Conservation (phyloP, 2,888 invertebrate genomes). For the Macrophya annulata region DNA sequence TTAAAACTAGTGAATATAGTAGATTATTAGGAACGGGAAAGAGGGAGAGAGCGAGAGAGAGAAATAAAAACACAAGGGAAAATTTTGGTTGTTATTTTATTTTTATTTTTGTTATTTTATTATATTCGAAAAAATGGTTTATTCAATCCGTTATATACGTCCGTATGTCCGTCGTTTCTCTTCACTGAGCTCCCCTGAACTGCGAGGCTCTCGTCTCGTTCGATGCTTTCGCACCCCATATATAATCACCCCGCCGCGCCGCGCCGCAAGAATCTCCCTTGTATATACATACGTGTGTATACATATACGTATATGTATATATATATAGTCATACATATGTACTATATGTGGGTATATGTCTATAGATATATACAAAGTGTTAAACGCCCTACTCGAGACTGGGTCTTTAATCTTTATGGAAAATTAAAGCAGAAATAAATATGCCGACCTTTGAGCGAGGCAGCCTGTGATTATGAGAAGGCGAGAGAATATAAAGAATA, state of each 20-base stretch:
- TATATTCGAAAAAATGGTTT: conserved; percentile 42
- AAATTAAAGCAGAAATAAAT: conserved; percentile 55
- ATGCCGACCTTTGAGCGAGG: conserved; percentile 53
- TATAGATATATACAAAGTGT: conserved; percentile 36
- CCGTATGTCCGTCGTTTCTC: conserved; percentile 36
- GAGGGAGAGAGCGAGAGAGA: not conserved
- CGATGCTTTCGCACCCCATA: conserved; percentile 48
- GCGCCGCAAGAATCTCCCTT: conserved; percentile 19
- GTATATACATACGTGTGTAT: not conserved
- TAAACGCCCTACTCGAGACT: conserved; percentile 52
- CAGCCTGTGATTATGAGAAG: conserved; percentile 46
- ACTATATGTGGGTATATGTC: not conserved
- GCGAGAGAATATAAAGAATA: not conserved
- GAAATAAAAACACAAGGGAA: not conserved
- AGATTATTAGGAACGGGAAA: not conserved
- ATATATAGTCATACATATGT: not conserved
- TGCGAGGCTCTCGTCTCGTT: conserved; percentile 16
- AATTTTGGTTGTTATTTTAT: conserved; percentile 21
- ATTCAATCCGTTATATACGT: conserved; percentile 1
- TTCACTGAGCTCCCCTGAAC: not conserved
- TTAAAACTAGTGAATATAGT: conserved; percentile 34
- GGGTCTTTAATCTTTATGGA: conserved; percentile 55
- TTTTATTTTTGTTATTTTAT: too few relatives aligned
- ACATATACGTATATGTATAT: not conserved
- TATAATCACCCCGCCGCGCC: conserved; percentile 29